These are phyloP conservation scores for Trissolcus basalis DNA, from an alignment of 1,140 invertebrate genomes.

Conservation along the genomic window DNA sequence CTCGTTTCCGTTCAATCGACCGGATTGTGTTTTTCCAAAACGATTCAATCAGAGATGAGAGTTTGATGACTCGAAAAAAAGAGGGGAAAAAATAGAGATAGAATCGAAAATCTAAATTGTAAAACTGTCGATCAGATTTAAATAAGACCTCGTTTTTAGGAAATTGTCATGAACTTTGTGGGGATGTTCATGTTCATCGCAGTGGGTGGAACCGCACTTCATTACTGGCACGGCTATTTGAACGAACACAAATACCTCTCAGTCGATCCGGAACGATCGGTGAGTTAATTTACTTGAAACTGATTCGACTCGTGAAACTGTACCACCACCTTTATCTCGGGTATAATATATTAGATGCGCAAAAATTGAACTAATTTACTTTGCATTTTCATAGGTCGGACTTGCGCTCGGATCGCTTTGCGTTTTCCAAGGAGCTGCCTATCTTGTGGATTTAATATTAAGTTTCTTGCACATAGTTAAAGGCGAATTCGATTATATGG, in stretches of 20 bases:
- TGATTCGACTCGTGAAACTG: too few species aligned
- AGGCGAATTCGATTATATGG: constrained; percentile 73
- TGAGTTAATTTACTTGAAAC: constrained; percentile 58
- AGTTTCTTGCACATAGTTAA: constrained; percentile 85
- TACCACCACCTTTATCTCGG: too few species aligned
- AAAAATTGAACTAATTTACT: constrained; percentile 1
- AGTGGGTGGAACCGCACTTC: constrained; percentile 87
- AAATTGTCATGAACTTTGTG: constrained; percentile 90
- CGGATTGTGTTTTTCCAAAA: too few species aligned
- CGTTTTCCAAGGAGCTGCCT: constrained; percentile 85
- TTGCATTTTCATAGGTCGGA: constrained; percentile 79
- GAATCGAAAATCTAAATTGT: neutral
- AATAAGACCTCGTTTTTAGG: constrained; percentile 73
- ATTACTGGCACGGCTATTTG: constrained; percentile 91
- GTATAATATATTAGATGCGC: too few species aligned
- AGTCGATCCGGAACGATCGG: constrained; percentile 82
- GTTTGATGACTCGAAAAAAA: too few species aligned
- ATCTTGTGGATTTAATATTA: constrained; percentile 85
- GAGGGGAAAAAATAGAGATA: too few species aligned
- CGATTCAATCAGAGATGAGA: too few species aligned
- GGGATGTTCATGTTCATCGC: constrained; percentile 89
- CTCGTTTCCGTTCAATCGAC: neutral
- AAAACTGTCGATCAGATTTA: neutral
- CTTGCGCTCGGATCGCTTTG: constrained; percentile 86
- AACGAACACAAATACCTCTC: constrained; percentile 83